phyloP scores from a whole-genome alignment of 23 tunicate genomes.

The Corella eumyota region DNA sequence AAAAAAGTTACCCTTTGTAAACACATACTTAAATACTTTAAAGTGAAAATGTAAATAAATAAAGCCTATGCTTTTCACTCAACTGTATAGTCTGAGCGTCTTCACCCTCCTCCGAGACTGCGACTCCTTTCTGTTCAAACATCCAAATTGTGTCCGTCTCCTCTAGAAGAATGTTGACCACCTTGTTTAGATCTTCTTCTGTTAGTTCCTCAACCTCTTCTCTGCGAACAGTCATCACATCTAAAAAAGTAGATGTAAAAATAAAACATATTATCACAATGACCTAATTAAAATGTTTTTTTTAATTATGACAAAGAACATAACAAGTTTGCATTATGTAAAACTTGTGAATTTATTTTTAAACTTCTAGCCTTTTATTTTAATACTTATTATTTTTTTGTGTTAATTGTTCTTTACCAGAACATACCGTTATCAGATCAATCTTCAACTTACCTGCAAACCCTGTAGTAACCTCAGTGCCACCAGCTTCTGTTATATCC shows the following conservation, averaged over 20 bases:
- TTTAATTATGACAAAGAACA: background rate
- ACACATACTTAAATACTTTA: no score
- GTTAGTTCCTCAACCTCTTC: constrained; percentile 70
- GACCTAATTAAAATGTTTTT: background rate
- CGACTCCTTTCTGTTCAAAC: constrained; percentile 66
- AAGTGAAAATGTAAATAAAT: no score
- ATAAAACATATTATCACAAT: background rate
- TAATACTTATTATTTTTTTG: background rate
- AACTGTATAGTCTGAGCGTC: constrained; percentile 46
- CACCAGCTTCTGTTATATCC: constrained; percentile 75
- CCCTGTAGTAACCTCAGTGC: constrained; percentile 51
- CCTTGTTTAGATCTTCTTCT: constrained; percentile 78
- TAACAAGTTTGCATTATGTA: no score
- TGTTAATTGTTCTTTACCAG: background rate
- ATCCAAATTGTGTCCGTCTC: constrained; percentile 94
- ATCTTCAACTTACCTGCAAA: no score
- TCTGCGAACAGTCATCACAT: constrained; percentile 69
- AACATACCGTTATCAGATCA: no score
- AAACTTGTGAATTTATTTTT: no score
- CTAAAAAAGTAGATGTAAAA: constrained; percentile 31
- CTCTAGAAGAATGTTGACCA: constrained; percentile 71
- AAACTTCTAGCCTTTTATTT: background rate
- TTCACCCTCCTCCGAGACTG: constrained; percentile 62
- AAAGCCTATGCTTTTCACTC: background rate
- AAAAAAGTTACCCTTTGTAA: no score